phyloP scores from a whole-genome alignment of 2,113 vertebrate species.

The Odontophorus gujanensis region DNA sequence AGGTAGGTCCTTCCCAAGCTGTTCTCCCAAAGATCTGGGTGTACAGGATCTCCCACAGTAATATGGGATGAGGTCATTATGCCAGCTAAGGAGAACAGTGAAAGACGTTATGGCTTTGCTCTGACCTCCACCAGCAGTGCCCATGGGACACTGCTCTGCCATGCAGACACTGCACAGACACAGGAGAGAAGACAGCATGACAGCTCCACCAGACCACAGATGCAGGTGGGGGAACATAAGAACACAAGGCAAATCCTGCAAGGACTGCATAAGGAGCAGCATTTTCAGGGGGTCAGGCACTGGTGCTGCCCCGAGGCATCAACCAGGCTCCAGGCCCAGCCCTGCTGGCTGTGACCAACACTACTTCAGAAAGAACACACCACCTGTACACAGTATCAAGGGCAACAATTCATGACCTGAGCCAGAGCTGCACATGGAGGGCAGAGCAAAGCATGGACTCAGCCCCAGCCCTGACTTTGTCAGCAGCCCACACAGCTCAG shows the following conservation, averaged over 20 bases:
- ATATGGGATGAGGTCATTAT: neutral
- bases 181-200: neutral
- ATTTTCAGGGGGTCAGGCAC: neutral
- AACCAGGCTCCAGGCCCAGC: neutral
- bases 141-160: neutral
- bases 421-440: neutral
- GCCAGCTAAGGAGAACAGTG: neutral
- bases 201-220: neutral
- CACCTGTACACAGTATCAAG: neutral
- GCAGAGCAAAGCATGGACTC: neutral
- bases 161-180: neutral
- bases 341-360: neutral
- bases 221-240: constrained; percentile 15
- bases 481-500: no score
- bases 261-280: neutral
- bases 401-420: neutral
- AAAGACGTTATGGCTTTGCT: neutral
- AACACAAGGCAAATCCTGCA: neutral
- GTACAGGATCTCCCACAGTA: neutral
- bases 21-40: neutral
- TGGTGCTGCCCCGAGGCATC: neutral
- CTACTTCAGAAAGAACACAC: neutral
- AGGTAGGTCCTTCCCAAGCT: constrained; percentile 9
- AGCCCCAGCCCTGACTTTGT: neutral
- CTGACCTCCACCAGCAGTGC: neutral